Evolutionary conservation across 2,113 vertebrate species (phyloP).

Genomic region (Nesospiza acunhae): DNA sequence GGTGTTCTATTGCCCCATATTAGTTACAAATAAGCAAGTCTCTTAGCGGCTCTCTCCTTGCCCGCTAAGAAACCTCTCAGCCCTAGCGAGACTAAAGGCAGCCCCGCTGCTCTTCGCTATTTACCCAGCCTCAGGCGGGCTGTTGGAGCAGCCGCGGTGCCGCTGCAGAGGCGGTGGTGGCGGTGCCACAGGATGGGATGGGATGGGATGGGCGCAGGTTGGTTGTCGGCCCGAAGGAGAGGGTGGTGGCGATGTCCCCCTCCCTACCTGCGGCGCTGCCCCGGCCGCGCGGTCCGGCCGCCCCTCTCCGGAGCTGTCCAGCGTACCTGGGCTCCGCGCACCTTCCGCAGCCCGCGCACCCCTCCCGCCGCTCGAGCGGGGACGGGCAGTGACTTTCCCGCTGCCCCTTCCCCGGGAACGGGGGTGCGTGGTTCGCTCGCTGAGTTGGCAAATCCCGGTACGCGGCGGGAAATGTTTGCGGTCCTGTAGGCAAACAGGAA

Average conservation of each 20-base stretch:
- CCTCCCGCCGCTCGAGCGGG: too few relatives aligned
- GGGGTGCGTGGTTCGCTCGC: rapidly evolving
- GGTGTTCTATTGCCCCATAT: not conserved
- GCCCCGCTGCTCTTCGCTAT: rapidly evolving
- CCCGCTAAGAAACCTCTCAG: not conserved
- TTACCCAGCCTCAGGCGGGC: too few relatives aligned
- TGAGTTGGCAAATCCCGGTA: not conserved
- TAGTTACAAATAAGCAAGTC: not conserved
- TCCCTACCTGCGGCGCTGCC: not conserved
- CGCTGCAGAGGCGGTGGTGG: rapidly evolving
- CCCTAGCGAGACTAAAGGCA: rapidly evolving
- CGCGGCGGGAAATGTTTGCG: not conserved
- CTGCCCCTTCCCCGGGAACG: not conserved
- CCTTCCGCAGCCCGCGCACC: not conserved
- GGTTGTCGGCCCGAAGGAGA: rapidly evolving
- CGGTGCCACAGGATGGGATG: rapidly evolving
- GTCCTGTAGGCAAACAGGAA: not conserved
- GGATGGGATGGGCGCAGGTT: not conserved
- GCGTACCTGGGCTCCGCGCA: conserved; percentile 5
- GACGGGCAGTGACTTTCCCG: rapidly evolving
- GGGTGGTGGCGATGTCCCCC: too few relatives aligned
- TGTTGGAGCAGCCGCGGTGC: rapidly evolving
- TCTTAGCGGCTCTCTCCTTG: not conserved
- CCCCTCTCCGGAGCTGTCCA: conserved; percentile 74
- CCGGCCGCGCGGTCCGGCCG: not conserved